Conservation (phyloP, 2,888 invertebrate species). For the Helobdella robusta region DNA sequence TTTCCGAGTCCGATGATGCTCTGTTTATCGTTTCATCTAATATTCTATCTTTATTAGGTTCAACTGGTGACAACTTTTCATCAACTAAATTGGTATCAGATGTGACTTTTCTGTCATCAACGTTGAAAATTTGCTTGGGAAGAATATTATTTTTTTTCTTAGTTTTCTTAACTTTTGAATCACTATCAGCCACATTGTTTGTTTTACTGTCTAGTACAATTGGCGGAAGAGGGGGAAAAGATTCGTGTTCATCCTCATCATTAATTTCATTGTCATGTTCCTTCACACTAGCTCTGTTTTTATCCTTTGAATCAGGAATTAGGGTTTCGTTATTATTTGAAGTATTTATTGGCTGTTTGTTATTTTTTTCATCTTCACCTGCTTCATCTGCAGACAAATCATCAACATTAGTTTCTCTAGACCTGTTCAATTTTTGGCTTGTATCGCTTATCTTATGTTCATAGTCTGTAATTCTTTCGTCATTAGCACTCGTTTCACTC, state of each 20-base stretch:
- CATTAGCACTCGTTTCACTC: not conserved
- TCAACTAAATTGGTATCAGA: too few species aligned
- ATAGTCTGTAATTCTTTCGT: not conserved
- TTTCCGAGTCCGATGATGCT: constrained; percentile 10
- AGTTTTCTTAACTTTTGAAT: not conserved
- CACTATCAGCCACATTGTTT: too few species aligned
- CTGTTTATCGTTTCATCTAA: too few species aligned
- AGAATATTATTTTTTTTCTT: not conserved
- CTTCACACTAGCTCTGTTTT: not conserved
- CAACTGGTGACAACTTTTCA: too few species aligned
- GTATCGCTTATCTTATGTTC: not conserved
- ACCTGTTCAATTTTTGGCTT: constrained; percentile 5
- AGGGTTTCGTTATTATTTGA: not conserved
- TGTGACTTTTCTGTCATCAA: too few species aligned
- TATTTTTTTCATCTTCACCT: not conserved
- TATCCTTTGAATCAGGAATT: not conserved
- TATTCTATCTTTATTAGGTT: too few species aligned
- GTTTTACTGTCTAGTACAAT: too few species aligned
- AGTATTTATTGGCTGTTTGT: not conserved
- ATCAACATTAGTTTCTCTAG: constrained; percentile 18
- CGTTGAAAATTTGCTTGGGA: too few species aligned
- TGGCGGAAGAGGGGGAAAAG: too few species aligned
- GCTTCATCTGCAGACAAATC: constrained; percentile 2
- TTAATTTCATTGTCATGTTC: not conserved
- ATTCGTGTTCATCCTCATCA: too few species aligned